Percentiles rank a stretch among this genome's conserved stretches.
Evolutionary conservation across 1,140 invertebrate species (phyloP).

Genomic region (Drosophila tropicalis): DNA sequence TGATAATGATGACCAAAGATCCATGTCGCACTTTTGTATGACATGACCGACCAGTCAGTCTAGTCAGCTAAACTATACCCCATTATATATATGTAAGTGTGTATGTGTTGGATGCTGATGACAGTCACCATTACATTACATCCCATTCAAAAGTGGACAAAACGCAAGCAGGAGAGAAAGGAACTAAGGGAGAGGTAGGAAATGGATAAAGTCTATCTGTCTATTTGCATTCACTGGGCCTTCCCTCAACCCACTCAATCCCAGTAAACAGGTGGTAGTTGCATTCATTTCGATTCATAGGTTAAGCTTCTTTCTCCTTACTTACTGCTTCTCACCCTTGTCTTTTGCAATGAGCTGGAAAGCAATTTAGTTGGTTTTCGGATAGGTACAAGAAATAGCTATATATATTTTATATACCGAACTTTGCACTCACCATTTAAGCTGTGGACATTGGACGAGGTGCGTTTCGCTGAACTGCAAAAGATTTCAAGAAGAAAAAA

Average conservation of each 20-base stretch:
- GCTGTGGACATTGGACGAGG: constrained; percentile 56
- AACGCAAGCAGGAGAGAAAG: neutral
- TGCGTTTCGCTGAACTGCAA: constrained; percentile 16
- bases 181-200: neutral
- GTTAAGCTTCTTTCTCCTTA: constrained; percentile 48
- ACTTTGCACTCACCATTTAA: constrained; percentile 77
- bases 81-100: neutral
- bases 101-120: constrained; percentile 28
- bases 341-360: constrained; percentile 40
- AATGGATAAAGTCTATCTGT: constrained; percentile 35
- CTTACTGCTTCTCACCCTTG: constrained; percentile 14
- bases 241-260: constrained; percentile 11
- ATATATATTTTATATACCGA: constrained; percentile 66
- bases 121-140: constrained; percentile 36
- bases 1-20: constrained; percentile 19
- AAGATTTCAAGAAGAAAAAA: constrained; percentile 6
- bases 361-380: constrained; percentile 64
- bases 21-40: constrained; percentile 23
- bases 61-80: neutral
- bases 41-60: neutral
- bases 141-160: constrained; percentile 10
- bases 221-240: constrained; percentile 63
- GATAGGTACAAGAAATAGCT: neutral
- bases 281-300: constrained; percentile 69
- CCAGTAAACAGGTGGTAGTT: constrained; percentile 4